Base-by-base conservation (phyloP, 2,888 invertebrate species). In the Conistra vaccinii region DNA sequence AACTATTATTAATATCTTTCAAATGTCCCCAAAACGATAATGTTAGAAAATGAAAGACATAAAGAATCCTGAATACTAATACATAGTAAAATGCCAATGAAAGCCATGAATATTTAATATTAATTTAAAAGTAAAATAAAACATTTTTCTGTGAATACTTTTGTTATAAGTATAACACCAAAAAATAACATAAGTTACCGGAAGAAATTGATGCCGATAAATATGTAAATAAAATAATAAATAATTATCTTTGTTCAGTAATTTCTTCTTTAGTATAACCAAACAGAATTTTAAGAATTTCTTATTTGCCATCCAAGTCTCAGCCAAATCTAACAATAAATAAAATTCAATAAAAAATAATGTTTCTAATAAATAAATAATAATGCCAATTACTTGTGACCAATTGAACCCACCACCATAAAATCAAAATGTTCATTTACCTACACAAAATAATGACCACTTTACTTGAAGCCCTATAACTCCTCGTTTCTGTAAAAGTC, bases 401-500 rank as follows among this genome's bases (percentile, higher is more conserved):
- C 48, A 23, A 48, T 65, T 32, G 1, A 68, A 20, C 78, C 94
- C 92, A 88, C 70, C 93, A 94, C 94, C 94, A 90, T 84, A 86
- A 90, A 76, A 74, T 67, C 68, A 87, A 85, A 89, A 87, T 80
- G 74, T 77, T 80, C 77, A 84, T 85, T 94, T 94, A 95, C 95
- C 94, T 92, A 94, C 88, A 85, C 76, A 88, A 85, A 78, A 84
- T 75, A 84, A 81, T 80, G 87, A 83, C 84, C 85, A 81, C 80
- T 86, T 87, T 88, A 82, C 84, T 83, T 81, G 85, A 83, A 80
- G 78, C 85, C 65, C 88, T 94, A 96, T 84, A 96, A 92, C 91
- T 95, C 95, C 86, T 93, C 93, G 84, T 93, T 94, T 94, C 96
- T 96, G 96, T 78, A n/a, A n/a, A n/a, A n/a, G n/a, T n/a, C n/a